A percentile compares a stretch with the other conserved stretches of the same genome.
phyloP scores from a whole-genome alignment of 2,888 invertebrate species.

The Heterodera filipjevi region DNA sequence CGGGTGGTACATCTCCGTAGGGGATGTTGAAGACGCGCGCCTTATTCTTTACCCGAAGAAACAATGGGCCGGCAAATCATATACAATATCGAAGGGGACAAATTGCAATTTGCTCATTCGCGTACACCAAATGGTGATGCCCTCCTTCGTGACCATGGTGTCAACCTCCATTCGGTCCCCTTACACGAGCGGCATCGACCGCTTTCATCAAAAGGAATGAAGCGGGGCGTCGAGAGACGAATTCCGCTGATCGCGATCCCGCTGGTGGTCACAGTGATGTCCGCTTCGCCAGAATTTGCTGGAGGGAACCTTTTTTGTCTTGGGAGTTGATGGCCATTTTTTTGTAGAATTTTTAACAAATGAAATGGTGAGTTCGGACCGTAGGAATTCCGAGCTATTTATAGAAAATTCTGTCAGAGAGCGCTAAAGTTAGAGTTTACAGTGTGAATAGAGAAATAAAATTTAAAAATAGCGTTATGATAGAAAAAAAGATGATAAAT shows the following conservation, averaged over 20 bases:
- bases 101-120: neutral
- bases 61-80: too few relatives aligned
- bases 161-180: neutral
- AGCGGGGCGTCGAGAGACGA: neutral
- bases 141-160: constrained; percentile 11
- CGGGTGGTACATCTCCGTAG: too few relatives aligned
- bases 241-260: neutral
- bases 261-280: neutral
- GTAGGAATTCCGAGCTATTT: too few relatives aligned
- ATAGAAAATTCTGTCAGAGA: too few relatives aligned
- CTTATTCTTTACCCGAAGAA: too few relatives aligned
- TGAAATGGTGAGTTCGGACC: too few relatives aligned
- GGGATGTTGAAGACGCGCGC: too few relatives aligned
- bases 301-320: neutral
- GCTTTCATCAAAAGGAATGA: neutral
- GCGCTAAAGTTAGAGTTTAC: too few relatives aligned
- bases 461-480: too few relatives aligned
- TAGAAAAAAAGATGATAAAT: too few relatives aligned
- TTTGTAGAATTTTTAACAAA: too few relatives aligned
- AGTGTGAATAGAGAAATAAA: too few relatives aligned
- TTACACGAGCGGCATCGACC: constrained; percentile 3
- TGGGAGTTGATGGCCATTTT: constrained; percentile 12
- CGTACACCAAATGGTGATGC: neutral
- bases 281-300: neutral
- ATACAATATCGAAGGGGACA: constrained; percentile 12